Percentiles rank a stretch among this genome's conserved stretches.
phyloP scores from a whole-genome alignment of 2,113 vertebrate genomes.

The Notothenia rossii region DNA sequence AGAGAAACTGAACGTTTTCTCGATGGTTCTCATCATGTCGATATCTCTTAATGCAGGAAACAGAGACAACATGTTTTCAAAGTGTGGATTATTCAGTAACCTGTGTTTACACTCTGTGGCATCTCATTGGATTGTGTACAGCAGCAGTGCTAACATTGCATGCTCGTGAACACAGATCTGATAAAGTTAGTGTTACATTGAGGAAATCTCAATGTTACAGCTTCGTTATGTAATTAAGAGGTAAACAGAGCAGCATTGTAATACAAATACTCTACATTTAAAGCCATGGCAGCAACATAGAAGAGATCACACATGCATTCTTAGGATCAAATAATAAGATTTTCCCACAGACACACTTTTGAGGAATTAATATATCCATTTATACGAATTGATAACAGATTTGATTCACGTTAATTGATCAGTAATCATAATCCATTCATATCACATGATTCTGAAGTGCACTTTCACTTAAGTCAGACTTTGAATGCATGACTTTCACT shows the following conservation, averaged over 20 bases:
- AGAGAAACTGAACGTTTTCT: neutral
- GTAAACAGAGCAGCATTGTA: neutral
- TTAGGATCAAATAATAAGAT: neutral
- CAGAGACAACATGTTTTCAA: conserved; percentile 6
- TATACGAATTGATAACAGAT: too few relatives aligned
- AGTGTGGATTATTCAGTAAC: conserved; percentile 63
- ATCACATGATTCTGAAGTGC: too few relatives aligned
- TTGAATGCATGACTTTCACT: too few relatives aligned
- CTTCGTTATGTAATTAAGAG: neutral
- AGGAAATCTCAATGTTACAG: neutral
- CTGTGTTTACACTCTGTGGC: conserved; percentile 7
- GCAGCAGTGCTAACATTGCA: neutral
- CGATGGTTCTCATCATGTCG: neutral
- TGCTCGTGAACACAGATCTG: neutral
- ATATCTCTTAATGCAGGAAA: neutral
- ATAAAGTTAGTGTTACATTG: neutral
- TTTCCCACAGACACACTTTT: neutral
- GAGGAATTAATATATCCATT: too few relatives aligned
- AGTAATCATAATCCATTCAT: too few relatives aligned
- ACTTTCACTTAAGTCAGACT: too few relatives aligned
- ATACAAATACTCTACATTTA: neutral
- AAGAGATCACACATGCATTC: neutral
- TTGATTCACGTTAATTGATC: too few relatives aligned
- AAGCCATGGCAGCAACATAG: neutral
- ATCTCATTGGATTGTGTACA: conserved; percentile 14